A percentile compares a stretch with the other conserved stretches of the same genome.
phyloP scores from a whole-genome alignment of 2,888 invertebrate species.

The Macaria notata region DNA sequence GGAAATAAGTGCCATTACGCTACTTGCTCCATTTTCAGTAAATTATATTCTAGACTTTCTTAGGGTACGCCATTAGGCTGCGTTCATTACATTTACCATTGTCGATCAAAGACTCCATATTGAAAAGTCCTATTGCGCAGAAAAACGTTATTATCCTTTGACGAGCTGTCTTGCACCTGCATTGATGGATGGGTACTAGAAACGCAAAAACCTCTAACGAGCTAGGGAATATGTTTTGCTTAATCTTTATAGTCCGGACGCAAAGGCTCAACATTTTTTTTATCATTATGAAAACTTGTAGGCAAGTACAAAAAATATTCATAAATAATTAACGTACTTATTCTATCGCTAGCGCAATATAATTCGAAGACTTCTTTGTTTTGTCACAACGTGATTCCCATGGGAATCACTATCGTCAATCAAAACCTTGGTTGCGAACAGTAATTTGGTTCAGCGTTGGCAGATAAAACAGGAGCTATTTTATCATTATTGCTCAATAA shows the following conservation, averaged over 20 bases:
- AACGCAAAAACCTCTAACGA: slow-evolving; percentile 36
- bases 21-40: slow-evolving; percentile 5
- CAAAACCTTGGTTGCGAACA: slow-evolving; percentile 20
- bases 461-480: slow-evolving; percentile 21
- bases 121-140: slow-evolving; percentile 10
- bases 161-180: slow-evolving; percentile 28
- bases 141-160: slow-evolving; percentile 31
- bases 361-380: slow-evolving; percentile 36
- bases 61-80: background rate
- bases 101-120: slow-evolving; percentile 8
- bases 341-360: slow-evolving; percentile 29
- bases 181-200: slow-evolving; percentile 44
- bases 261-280: slow-evolving; percentile 45
- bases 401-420: slow-evolving; percentile 30
- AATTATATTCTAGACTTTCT: slow-evolving; percentile 7
- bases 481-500: slow-evolving; percentile 33
- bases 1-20: slow-evolving; percentile 14
- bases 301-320: slow-evolving; percentile 45
- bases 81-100: slow-evolving; percentile 2
- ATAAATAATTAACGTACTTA: slow-evolving; percentile 38
- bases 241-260: slow-evolving; percentile 40
- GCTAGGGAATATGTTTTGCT: slow-evolving; percentile 40
- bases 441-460: slow-evolving; percentile 25
- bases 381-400: slow-evolving; percentile 27
- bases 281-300: slow-evolving; percentile 49